Evolutionary conservation across 2,113 vertebrate genomes (phyloP).

Genomic region (Echinops telfairi): DNA sequence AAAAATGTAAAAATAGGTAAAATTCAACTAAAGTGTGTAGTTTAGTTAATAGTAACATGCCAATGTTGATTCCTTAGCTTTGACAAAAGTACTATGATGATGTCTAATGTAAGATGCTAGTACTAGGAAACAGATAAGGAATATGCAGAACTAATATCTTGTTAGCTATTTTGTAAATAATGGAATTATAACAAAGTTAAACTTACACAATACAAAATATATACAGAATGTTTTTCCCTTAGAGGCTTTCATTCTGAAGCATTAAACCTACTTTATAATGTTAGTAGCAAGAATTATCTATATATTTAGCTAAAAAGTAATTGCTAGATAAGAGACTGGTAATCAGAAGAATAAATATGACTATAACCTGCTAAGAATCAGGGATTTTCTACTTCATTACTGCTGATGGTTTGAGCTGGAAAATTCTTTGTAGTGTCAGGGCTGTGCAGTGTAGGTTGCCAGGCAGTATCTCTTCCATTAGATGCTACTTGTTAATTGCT

Average conservation of each 20-base stretch:
- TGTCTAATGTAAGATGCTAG: conserved; percentile 13
- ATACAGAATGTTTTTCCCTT: neutral
- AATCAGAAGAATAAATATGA: conserved; percentile 28
- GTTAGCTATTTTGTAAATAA: conserved; percentile 27
- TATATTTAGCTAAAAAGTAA: conserved; percentile 45
- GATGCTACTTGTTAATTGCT: neutral
- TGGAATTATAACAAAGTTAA: conserved; percentile 50
- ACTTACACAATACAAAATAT: neutral
- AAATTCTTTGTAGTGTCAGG: neutral
- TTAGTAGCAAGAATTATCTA: conserved; percentile 41
- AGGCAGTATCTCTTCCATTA: neutral
- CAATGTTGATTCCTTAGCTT: conserved; percentile 30
- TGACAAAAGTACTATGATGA: neutral
- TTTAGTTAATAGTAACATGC: conserved; percentile 30
- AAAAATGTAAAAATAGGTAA: conserved; percentile 44
- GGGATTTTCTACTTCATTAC: conserved; percentile 2
- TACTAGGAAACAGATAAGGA: neutral
- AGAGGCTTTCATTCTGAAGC: conserved; percentile 30
- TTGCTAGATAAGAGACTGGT: neutral
- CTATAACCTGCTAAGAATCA: neutral
- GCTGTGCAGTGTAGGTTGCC: neutral
- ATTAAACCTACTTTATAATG: conserved; percentile 28
- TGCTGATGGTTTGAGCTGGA: neutral
- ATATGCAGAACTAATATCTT: neutral
- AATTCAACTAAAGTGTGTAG: conserved; percentile 29